Evolutionary conservation across 2,888 invertebrate genomes (phyloP), one percentile per base, ranked within the genome.

Genomic region (Cephus sareptanus): DNA sequence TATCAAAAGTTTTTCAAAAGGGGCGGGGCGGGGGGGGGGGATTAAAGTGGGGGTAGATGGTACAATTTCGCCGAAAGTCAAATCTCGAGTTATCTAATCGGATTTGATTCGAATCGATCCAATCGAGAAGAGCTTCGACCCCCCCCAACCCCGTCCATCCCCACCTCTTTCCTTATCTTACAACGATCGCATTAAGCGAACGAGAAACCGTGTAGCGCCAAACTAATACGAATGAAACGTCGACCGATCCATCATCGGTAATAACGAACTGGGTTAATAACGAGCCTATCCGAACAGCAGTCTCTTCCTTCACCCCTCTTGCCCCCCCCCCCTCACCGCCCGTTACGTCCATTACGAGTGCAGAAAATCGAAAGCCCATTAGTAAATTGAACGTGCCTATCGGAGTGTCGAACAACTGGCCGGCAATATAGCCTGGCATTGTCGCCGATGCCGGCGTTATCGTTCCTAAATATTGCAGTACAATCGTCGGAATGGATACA

Each of bases 181-280:
- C 70, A 33, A 34, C 33, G 70, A 76, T 40, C 71, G 33, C 73
- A 56, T 71, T 76, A 40, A 76, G 40, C 56, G 56, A 56, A 56
- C 56, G 56, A 56, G 56, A 56, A 56, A 56, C 23, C 56, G 56
- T 56, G 56, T 56, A 56, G 9, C 56, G 56, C 23, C 56, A 56
- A 56, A 23, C 56, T 56, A 56, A 56, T 56, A 56, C 23, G 56
- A 13, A 73, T 78, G 79, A 75, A 40, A 73, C 78, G 75, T 73
- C 75, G 77, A 68, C 34, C 77, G 69, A 81, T 80, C 80, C 79
- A 81, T 81, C 80, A 81, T 81, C 77, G 75, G 74, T 75, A 80
- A 79, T 79, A 80, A 79, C 81, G 77, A 79, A 79, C 77, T 75
- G 76, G 79, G 80, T 80, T 81, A 81, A 79, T 81, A 81, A 81